Evolutionary conservation across 2,888 invertebrate genomes (phyloP), one percentile per base, ranked within the genome.

Genomic region (Eretmocerus hayati): DNA sequence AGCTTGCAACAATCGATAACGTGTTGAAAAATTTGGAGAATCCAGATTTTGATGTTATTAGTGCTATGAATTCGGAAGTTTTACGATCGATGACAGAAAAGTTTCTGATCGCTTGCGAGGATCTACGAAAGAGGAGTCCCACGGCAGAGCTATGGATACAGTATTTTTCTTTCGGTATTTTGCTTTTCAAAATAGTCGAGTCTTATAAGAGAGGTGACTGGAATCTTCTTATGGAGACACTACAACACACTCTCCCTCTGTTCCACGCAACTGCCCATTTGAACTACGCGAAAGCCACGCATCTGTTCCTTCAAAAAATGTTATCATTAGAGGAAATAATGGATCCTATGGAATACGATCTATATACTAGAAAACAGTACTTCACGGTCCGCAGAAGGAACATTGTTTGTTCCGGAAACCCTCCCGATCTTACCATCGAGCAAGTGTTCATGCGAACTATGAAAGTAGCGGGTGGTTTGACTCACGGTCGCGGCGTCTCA

Each of bases 281-380:
- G 42, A 44, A 56, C 4, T 67, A 69, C 56, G 63, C 66, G 22
- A 66, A 65, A 56, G 63, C 57, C 37, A 54, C 53, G 15, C 64
- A 66, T 32, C 42, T 70, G 9, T 67, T 67, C 59, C 46, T 71
- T 18, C 71, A 72, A 60, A 63, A 67, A 54, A 69, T 69, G 67
- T 36, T 45, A 5, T 21, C 52, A 33, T 58, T 68, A 43, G 40
- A 48, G 38, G 52, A 49, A 51, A 23, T 22, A 33, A 33, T n/a
- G 9, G 26, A 26, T 26, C 6, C 11, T 26, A 11, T 26, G 8
- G 26, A 26, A 11, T 26, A 26, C 26, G 6, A 26, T 11, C 6
- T 8, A 26, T 26, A 8, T 26, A 8, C n/a, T 33, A 5, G 15
- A 33, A 33, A 11, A 5, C n/a, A 13, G 15, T n/a, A n/a, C 5